These are phyloP conservation scores for Ranitomeya variabilis DNA, from an alignment of 2,113 vertebrate genomes.

Conservation along the genomic window DNA sequence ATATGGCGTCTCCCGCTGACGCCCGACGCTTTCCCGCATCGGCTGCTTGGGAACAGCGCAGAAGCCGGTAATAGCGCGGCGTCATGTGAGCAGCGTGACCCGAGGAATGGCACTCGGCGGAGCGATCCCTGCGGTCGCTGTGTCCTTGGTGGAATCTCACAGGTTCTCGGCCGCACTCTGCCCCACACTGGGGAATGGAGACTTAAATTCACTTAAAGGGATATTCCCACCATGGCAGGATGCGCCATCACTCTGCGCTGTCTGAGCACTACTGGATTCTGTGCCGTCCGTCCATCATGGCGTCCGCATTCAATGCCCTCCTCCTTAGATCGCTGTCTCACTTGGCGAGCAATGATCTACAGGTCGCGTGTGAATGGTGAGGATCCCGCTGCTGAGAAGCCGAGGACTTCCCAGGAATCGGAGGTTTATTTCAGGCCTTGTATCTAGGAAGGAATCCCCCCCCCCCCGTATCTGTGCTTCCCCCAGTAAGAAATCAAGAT, in stretches of 20 bases:
- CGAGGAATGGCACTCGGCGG: neutral
- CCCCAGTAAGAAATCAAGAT: neutral
- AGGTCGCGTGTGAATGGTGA: neutral
- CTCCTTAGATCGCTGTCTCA: no score
- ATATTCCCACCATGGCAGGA: no score
- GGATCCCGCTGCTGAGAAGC: neutral
- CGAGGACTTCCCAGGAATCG: neutral
- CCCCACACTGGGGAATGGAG: no score
- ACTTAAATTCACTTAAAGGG: no score
- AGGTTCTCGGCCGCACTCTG: no score
- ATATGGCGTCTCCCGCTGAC: neutral
- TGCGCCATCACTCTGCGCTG: no score
- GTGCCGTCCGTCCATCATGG: no score
- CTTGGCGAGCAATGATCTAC: neutral
- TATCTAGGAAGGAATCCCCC: slow-evolving; percentile 10
- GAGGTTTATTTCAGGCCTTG: slow-evolving; percentile 19
- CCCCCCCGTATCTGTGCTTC: neutral
- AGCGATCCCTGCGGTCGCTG: neutral
- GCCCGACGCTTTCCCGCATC: neutral
- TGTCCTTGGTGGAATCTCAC: neutral
- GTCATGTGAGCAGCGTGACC: neutral
- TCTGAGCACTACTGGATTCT: no score
- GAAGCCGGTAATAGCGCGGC: neutral
- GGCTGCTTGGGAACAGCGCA: slow-evolving; percentile 3
- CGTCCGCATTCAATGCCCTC: no score